These are phyloP conservation scores for Sylvia atricapilla DNA, from an alignment of 2,113 vertebrate genomes.

Conservation along the genomic window DNA sequence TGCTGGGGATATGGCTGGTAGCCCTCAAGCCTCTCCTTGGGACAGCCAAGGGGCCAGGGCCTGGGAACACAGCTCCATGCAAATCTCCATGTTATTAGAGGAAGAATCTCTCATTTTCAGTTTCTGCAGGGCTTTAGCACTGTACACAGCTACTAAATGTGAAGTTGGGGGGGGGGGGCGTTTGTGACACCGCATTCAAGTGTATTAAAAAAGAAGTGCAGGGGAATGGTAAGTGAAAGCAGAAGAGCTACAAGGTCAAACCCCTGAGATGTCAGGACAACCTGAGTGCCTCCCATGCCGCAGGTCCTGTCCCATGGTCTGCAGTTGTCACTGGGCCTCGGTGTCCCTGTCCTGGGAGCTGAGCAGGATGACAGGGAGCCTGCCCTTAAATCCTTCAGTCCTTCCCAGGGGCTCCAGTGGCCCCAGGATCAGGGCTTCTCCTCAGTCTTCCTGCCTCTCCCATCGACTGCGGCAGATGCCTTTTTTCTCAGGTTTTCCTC, in stretches of 20 bases:
- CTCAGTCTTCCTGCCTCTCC: not conserved
- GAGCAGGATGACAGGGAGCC: not conserved
- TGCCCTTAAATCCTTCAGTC: not conserved
- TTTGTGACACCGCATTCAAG: not conserved
- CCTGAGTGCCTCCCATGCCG: accelerated
- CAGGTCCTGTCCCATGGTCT: accelerated
- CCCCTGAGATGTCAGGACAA: accelerated
- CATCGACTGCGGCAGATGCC: not conserved
- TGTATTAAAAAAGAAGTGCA: not conserved
- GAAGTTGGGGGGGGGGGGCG: not conserved
- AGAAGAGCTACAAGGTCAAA: not conserved
- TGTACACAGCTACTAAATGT: not conserved
- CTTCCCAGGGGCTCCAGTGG: accelerated
- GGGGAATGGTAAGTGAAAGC: not conserved
- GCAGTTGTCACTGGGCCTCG: accelerated
- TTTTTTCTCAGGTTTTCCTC: not conserved
- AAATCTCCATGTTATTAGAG: not conserved
- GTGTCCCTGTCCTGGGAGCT: accelerated
- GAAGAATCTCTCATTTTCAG: not conserved
- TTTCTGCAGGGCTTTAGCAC: not conserved
- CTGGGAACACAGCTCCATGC: not conserved
- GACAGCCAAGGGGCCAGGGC: not conserved
- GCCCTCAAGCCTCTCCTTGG: not conserved
- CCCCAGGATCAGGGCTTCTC: accelerated
- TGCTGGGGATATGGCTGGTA: accelerated